Conservation (phyloP, 2,797 vertebrate species). For the Cygnus olor region DNA sequence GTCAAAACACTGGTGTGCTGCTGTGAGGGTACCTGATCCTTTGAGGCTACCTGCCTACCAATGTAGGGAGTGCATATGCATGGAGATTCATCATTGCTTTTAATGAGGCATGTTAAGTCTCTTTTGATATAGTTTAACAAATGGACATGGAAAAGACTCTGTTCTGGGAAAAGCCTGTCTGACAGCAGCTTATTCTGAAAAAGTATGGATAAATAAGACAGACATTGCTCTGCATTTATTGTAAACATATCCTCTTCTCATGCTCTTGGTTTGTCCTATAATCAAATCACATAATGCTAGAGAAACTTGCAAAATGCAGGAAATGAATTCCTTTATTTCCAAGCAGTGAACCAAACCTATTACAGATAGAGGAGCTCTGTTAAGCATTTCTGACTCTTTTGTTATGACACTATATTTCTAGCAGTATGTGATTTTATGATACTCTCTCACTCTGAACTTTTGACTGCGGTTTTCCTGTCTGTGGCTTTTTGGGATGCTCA, state of each 20-base stretch:
- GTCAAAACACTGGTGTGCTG: neutral
- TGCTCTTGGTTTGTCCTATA: neutral
- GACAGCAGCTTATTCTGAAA: neutral
- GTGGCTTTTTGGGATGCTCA: neutral
- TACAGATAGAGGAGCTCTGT: neutral
- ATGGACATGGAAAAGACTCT: neutral
- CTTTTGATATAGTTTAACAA: neutral
- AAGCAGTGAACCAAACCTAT: neutral
- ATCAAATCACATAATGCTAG: neutral
- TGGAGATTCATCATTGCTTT: neutral
- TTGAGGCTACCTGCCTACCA: neutral
- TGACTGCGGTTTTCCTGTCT: neutral
- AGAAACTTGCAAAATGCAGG: neutral
- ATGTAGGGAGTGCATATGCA: neutral
- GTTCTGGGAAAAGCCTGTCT: neutral
- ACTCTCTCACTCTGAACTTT: neutral
- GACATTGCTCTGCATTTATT: neutral
- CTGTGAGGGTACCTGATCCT: neutral
- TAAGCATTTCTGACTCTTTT: neutral
- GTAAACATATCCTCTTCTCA: neutral
- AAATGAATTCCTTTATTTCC: neutral
- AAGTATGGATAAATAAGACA: neutral
- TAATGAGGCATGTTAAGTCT: neutral
- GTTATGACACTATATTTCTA: neutral
- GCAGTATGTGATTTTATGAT: neutral